Evolutionary conservation across 2,113 vertebrate genomes (phyloP), one percentile per base, ranked within the genome.

Genomic region (Tonatia bakeri): DNA sequence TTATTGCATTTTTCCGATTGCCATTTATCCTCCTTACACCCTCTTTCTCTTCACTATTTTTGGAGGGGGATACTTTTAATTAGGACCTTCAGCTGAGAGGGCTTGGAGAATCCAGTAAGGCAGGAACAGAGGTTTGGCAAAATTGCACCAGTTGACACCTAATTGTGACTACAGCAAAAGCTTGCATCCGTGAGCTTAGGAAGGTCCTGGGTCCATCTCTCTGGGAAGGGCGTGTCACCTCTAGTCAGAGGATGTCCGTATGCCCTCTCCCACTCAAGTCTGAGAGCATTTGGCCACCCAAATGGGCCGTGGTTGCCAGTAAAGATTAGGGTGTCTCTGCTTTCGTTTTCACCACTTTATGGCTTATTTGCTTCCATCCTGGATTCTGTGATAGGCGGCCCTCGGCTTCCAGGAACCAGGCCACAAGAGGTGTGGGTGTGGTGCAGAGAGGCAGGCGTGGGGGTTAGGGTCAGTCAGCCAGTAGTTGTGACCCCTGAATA

Each of bases 341-440:
- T 91, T 85, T 92, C 65, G 52, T 84, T 94, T 81, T 86, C 33
- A 24, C 61, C n/a, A 64, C 72, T 94, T 76, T 72, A 76, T 94
- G 70, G 56, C 33, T 86, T 59, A 38, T 76, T 79, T 82, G 40
- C 69, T 87, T 72, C 52, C 76, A 24, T n/a, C 50, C 38, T 36
- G 15, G 91, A 81, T 73, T 73, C 76, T 36, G 47, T 1, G 1
- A 19, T 43, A 61, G 40, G 26, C 73, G 28, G 31, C 26, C 59
- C 64, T 76, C 16, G 56, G 50, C 88, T 94, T 95, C 90, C 87
- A 93, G 92, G 83, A 97, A 87, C 11, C 40, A 92, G 20, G n/a
- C 14, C 26, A 19, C 0, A 0, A 26, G 45, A 64, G 36, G 59
- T 33, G n/a, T 84, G 56, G 83, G 73, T 52, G 83, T 90, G 83